phyloP scores from a whole-genome alignment of 2,113 vertebrate species.

The Eretmochelys imbricata region DNA sequence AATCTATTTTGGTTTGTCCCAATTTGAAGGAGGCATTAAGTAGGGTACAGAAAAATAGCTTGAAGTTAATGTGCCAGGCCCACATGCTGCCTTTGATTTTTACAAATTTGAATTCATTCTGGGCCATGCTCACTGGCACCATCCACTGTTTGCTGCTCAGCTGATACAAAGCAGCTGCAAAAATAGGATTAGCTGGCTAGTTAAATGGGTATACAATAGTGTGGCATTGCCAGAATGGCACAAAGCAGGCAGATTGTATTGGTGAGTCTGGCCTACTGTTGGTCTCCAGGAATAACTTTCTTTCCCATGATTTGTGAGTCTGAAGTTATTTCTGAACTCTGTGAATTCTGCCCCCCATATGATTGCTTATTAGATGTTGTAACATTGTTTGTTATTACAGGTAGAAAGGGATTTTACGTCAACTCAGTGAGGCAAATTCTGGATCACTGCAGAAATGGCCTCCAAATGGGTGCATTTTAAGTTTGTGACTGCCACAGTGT shows the following conservation, averaged over 20 bases:
- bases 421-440: not conserved
- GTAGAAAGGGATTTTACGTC: not conserved
- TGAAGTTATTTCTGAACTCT: not conserved
- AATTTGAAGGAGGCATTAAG: constrained; percentile 57
- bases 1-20: constrained; percentile 37
- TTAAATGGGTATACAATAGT: not conserved
- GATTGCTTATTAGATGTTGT: not conserved
- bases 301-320: not conserved
- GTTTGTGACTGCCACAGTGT: not conserved
- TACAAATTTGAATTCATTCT: not conserved
- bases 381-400: too few species aligned
- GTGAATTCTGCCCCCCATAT: not conserved
- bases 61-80: constrained; percentile 35
- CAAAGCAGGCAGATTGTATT: not conserved
- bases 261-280: not conserved
- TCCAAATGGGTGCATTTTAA: not conserved
- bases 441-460: not conserved
- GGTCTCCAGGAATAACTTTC: not conserved
- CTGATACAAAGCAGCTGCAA: not conserved
- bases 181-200: rapidly evolving
- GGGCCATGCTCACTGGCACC: not conserved
- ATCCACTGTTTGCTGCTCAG: not conserved
- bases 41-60: constrained; percentile 42
- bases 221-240: not conserved
- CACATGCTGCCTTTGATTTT: constrained; percentile 23